A percentile compares a stretch with the other conserved stretches of the same genome.
Conservation (phyloP, 1,140 invertebrate genomes). For the Saccostrea glomerata region DNA sequence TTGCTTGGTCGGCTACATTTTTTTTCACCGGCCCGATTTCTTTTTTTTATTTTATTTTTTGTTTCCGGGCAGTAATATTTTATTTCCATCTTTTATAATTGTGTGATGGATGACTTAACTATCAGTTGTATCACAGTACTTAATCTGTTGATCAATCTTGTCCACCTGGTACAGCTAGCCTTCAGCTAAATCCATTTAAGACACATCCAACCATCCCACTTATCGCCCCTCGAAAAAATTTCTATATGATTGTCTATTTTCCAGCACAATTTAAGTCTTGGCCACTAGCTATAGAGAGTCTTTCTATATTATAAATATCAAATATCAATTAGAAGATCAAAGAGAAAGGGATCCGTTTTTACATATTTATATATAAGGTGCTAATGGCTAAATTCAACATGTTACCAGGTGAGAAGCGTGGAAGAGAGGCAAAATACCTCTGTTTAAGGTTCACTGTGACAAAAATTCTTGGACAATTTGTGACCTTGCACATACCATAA, state of each 20-base stretch:
- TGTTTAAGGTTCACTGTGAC: too few species aligned
- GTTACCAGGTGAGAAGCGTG: background rate
- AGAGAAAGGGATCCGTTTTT: background rate
- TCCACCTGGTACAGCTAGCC: background rate
- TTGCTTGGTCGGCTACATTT: too few species aligned
- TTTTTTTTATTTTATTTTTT: background rate
- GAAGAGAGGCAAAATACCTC: background rate
- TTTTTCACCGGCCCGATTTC: background rate
- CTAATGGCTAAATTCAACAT: background rate
- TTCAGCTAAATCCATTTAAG: background rate
- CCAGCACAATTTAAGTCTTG: background rate
- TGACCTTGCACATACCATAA: too few species aligned
- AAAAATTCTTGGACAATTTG: too few species aligned
- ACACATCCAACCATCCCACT: background rate
- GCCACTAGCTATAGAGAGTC: background rate
- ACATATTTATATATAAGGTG: background rate
- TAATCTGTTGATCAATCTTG: background rate
- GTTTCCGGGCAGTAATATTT: background rate
- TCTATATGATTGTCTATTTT: background rate
- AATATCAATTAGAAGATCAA: conserved; percentile 20
- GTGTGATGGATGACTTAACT: background rate
- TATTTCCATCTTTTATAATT: background rate
- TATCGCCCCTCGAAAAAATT: background rate
- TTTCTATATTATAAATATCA: background rate
- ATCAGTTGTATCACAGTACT: background rate